Conservation (phyloP, 2,888 invertebrate species). For the Adelognathus sp. region DNA sequence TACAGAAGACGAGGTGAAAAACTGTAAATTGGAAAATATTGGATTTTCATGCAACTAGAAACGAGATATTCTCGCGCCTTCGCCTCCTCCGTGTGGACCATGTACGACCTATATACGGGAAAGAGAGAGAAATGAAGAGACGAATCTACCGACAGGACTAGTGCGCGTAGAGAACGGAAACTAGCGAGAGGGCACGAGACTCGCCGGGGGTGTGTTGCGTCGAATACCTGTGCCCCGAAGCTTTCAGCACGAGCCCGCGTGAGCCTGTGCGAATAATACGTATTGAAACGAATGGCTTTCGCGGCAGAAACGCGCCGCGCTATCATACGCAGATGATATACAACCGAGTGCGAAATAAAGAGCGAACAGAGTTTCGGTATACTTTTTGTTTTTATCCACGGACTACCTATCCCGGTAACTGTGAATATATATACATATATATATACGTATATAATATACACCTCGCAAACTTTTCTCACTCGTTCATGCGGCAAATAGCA, state of each 20-base stretch:
- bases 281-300: conserved; percentile 77
- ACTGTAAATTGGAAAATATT: conserved; percentile 49
- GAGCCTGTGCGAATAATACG: conserved; percentile 67
- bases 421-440: neutral
- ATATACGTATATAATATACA: too few species aligned
- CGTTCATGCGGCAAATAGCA: conserved; percentile 67
- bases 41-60: conserved; percentile 19
- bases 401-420: conserved; percentile 3
- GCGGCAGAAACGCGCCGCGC: conserved; percentile 65
- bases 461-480: conserved; percentile 68
- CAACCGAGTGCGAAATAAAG: conserved; percentile 63
- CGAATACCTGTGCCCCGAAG: conserved; percentile 62
- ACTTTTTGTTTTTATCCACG: conserved; percentile 28
- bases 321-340: conserved; percentile 78
- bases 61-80: neutral
- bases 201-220: conserved; percentile 8
- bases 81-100: neutral
- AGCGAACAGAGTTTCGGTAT: conserved; percentile 58
- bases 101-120: conserved; percentile 17
- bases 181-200: conserved; percentile 25
- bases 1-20: conserved; percentile 2
- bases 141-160: neutral
- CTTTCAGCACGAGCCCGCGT: conserved; percentile 66
- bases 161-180: conserved; percentile 25
- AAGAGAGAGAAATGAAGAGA: neutral